Conservation (phyloP, 1,140 invertebrate genomes). For the Neodiprion pinetum region DNA sequence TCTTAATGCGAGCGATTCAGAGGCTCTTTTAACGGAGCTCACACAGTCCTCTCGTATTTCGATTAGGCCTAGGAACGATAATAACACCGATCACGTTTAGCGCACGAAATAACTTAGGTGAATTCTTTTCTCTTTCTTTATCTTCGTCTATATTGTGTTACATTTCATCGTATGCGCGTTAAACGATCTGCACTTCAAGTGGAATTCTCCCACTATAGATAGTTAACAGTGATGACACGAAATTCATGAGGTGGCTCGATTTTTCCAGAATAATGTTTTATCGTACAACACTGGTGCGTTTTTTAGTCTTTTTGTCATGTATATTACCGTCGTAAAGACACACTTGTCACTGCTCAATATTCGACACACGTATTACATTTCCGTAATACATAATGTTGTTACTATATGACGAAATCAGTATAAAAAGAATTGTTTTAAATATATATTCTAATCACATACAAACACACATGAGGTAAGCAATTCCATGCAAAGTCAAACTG, state of each 20-base stretch:
- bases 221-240: too few relatives aligned
- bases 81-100: neutral
- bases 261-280: too few relatives aligned
- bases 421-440: too few relatives aligned
- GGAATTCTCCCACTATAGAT: too few relatives aligned
- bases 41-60: slow-evolving; percentile 36
- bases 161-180: neutral
- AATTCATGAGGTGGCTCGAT: too few relatives aligned
- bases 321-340: neutral
- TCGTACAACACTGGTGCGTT: neutral
- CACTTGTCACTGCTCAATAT: neutral
- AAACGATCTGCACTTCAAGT: too few relatives aligned
- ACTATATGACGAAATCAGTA: too few relatives aligned
- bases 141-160: neutral
- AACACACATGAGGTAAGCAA: too few relatives aligned
- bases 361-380: neutral
- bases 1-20: slow-evolving; percentile 36
- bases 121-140: neutral
- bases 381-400: too few relatives aligned
- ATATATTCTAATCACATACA: too few relatives aligned
- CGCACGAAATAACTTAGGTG: neutral
- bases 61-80: slow-evolving; percentile 10
- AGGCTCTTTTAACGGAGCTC: slow-evolving; percentile 42
- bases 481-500: too few relatives aligned
- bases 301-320: neutral